Base-by-base conservation (phyloP, 1,140 invertebrate species). In the Mya arenaria region DNA sequence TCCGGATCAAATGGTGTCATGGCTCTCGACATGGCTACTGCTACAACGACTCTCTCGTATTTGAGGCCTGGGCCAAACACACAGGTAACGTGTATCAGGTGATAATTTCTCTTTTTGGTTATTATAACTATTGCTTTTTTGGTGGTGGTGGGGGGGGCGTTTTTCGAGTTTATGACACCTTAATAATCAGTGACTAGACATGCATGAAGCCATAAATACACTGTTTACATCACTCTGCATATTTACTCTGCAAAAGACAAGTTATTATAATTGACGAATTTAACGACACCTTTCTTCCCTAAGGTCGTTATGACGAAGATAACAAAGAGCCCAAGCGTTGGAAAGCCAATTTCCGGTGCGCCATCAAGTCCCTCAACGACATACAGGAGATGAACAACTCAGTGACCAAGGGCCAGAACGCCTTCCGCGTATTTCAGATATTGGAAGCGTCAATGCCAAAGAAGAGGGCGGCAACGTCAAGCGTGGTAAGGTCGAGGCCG, bases 301-400 rank as follows among this genome's bases (percentile, higher is more conserved):
- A 28, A 87, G 85, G 44, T 69, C 32, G 58, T 58, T 80, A 15
- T 41, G 80, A 84, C 5, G 79, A 71, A 0, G 83, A 84, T 36
- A 56, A 74, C 3, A 69, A 72, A 15, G 83, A 89, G 34, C 84
- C 88, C 10, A 90, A 87, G 78, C 68, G 84, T 5, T 92, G 89
- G 88, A 92, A 92, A 75, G 90, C 91, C 2, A 92, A 91, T 69
- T 92, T 92, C 79, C 79, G 91, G 15, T 92, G 90, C 79, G 91
- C 91, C 0, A 58, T 92, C n/a, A 90, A 90, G 72, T 90, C 88
- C 63, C 73, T 92, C 13, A 85, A 86, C 0, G 89, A 90, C 66
- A 83, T 90, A 0, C 37, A 77, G 6, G 88, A 90, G 68, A 62
- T 85, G 4, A 79, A 88, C 5, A 52, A 71, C n/a, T 71, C 85